Percentiles rank a stretch among this genome's conserved stretches.
Conservation (phyloP, 1,140 invertebrate species). For the Papilio glaucus region DNA sequence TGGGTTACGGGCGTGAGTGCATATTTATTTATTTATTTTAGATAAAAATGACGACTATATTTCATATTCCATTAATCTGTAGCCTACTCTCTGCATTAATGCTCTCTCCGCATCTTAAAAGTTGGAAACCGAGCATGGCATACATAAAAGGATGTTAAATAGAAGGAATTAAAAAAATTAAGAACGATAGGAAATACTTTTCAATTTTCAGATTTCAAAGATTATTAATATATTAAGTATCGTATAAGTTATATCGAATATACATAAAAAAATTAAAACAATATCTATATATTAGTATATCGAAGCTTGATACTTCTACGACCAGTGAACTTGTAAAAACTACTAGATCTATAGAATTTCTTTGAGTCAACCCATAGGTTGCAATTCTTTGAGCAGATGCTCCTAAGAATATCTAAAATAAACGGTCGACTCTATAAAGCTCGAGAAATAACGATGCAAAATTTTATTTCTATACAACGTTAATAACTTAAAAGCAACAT, state of each 20-base stretch:
- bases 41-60: no score
- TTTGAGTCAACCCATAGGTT: neutral
- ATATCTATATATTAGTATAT: neutral
- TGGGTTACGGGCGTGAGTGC: no score
- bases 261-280: neutral
- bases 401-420: neutral
- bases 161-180: no score
- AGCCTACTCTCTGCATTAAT: no score
- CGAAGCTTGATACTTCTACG: neutral
- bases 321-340: neutral
- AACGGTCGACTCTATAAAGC: neutral
- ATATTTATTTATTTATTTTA: no score
- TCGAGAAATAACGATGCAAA: neutral
- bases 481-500: constrained; percentile 9
- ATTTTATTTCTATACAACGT: constrained; percentile 16
- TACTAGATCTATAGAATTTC: neutral
- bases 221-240: no score
- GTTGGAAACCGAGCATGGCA: no score
- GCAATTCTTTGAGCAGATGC: neutral
- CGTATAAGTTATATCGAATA: neutral
- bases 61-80: no score
- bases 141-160: no score
- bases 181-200: no score
- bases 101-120: no score
- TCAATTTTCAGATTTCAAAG: no score